Conservation (phyloP, 2,797 vertebrate genomes). For the Pteropus rufus region DNA sequence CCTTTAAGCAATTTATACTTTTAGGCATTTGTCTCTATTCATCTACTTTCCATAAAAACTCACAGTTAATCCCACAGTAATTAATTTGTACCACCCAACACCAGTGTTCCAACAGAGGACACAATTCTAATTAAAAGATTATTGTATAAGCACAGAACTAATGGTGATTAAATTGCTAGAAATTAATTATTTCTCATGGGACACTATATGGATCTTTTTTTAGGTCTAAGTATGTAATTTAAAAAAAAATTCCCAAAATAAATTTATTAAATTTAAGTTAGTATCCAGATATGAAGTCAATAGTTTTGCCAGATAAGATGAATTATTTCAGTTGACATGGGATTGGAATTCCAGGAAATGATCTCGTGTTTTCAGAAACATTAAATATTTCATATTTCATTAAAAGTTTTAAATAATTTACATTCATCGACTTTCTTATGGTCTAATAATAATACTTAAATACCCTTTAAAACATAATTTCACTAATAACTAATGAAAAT, state of each 20-base stretch:
- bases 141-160: background rate
- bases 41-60: background rate
- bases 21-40: background rate
- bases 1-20: background rate
- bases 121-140: background rate
- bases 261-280: background rate
- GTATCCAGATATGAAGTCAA: background rate
- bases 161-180: background rate
- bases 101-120: background rate
- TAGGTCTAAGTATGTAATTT: background rate
- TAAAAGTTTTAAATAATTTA: background rate
- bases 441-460: background rate
- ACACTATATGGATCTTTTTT: background rate
- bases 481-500: background rate
- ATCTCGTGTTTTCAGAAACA: background rate
- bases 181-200: background rate
- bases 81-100: background rate
- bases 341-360: background rate
- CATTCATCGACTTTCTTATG: background rate
- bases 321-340: background rate
- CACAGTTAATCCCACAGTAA: background rate
- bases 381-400: background rate
- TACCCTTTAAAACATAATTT: background rate
- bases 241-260: background rate
- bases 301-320: background rate